Base-by-base conservation (phyloP, 2,888 invertebrate species). In the Ecliptopera silaceata region DNA sequence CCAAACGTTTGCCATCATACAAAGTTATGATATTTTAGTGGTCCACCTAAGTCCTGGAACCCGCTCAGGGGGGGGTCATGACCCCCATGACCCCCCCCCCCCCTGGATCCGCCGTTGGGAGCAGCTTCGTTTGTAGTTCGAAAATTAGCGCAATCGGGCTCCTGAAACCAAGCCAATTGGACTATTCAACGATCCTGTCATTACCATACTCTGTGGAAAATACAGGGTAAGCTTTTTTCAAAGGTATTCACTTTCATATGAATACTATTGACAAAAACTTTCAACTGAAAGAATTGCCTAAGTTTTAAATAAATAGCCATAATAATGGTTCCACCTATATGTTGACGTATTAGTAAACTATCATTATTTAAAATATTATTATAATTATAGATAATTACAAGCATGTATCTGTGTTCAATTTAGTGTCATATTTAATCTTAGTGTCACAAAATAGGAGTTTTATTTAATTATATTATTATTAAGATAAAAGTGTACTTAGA, bases 361-460 rank as follows among this genome's bases (percentile, higher is more conserved):
- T n/a, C 8, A 36, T 22, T 39, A 36, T 49, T 42, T 53, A 17
- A 42, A 50, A 36, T 47, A 36, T 55, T 50, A 46, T 41, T 58
- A 53, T 53, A 43, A 34, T 61, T 48, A 36, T 59, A 63, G 53
- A 52, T 59, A 54, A 59, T 56, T 56, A 59, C 43, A 64, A 63
- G 63, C 63, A 52, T 60, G 79, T 74, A 71, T 78, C 79, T 89
- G 90, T 90, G 90, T 90, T 90, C 90, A 90, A 86, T 83, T 79
- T 86, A 83, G 90, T 90, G 90, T 90, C 90, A 90, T 90, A 88
- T 86, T 82, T 80, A 75, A 78, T 78, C 63, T 66, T 75, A 75
- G 66, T 79, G 84, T 86, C 88, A 82, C 84, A 86, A 84, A 78
- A 70, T 71, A 74, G 72, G 38, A 49, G 71, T 70, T 54, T 54